Evolutionary conservation across 2,113 vertebrate genomes (phyloP), one percentile per base, ranked within the genome.

Genomic region (Struthidea cinerea): DNA sequence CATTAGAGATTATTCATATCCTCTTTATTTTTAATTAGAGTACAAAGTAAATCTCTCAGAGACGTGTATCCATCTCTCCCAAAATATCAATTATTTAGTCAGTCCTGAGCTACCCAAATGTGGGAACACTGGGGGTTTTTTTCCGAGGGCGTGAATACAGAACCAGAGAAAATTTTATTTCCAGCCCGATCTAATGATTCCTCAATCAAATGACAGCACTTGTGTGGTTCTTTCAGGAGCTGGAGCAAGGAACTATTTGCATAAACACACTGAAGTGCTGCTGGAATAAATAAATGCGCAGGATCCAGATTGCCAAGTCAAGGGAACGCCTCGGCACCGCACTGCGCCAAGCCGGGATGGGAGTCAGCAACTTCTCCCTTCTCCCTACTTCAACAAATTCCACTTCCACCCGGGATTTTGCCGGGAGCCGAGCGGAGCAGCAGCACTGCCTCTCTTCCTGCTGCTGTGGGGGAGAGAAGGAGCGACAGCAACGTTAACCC

Each of bases 311-410:
- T 95, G 93, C 87, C 89, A 41, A 94, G 91, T 5, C 73, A 12
- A 81, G 94, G 6, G 42, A 67, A 63, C 16, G 75, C 84, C 89
- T 86, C 80, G 60, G 93, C 91, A 79, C 89, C 13, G 95, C 95
- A 90, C 73, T 94, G 93, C 89, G 67, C 94, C 76, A 83, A 73
- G 85, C 80, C 80, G 56, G 77, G 23, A 60, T 27, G 81, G 53
- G 57, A 93, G 81, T 87, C 96, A 96, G 96, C 93, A 93, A 76
- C 21, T 96, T 93, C 91, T 70, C 52, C 53, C 73, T 59, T 39
- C 46, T 71, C 32, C 44, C 4, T 15, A 3, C 70, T 86, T 15
- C 5, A 47, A 57, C 60, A 26, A 35, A 65, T 37, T 47, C 23
- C 69, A 1, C 57, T 79, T 37, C 33, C 87, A 93, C 84, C 73